phyloP scores from a whole-genome alignment of 2,888 invertebrate species.

The Lucinisca nassula region DNA sequence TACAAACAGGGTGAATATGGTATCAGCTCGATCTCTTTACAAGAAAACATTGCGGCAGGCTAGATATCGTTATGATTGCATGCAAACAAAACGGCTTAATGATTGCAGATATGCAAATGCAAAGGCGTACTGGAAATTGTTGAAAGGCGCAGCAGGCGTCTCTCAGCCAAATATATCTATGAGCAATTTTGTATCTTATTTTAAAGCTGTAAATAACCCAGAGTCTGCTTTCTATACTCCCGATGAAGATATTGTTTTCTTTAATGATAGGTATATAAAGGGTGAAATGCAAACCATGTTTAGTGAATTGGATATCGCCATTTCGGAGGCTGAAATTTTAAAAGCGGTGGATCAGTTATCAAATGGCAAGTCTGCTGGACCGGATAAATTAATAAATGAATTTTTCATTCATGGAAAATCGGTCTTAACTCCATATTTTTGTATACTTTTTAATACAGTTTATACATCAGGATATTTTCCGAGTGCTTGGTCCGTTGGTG shows the following conservation, averaged over 20 bases:
- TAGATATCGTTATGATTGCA: background rate
- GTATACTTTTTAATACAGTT: slow-evolving; percentile 6
- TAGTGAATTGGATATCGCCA: background rate
- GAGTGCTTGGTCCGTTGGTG: background rate
- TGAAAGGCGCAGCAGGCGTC: background rate
- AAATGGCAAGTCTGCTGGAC: background rate
- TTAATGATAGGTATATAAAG: background rate
- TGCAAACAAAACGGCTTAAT: slow-evolving; percentile 11
- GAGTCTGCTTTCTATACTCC: background rate
- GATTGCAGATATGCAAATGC: slow-evolving; percentile 8
- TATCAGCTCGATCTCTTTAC: background rate
- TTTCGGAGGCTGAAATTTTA: background rate
- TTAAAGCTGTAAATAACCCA: background rate
- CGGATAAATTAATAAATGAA: slow-evolving; percentile 19
- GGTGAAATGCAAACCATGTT: slow-evolving; percentile 15
- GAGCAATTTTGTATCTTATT: background rate
- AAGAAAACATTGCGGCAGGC: background rate
- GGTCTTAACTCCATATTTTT: background rate
- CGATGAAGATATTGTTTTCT: background rate
- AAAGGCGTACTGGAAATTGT: slow-evolving; percentile 13
- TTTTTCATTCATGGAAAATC: slow-evolving; percentile 27
- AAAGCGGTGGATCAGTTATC: background rate
- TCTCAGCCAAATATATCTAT: background rate
- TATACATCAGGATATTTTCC: slow-evolving; percentile 15
- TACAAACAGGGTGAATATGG: slow-evolving; percentile 2